A percentile compares a stretch with the other conserved stretches of the same genome.
Conservation (phyloP, 2,797 vertebrate species). For the Gobio occitaniae region DNA sequence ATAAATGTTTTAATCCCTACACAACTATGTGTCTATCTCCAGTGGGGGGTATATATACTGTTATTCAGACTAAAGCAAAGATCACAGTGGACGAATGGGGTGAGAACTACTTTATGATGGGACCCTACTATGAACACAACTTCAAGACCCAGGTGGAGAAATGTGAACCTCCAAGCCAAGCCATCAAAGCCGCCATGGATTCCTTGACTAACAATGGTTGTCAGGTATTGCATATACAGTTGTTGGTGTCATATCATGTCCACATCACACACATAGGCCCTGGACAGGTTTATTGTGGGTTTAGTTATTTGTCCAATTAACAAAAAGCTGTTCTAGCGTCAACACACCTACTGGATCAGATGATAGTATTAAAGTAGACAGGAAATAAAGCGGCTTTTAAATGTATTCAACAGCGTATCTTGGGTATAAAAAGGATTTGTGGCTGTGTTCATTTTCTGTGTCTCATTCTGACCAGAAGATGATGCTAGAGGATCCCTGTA, state of each 20-base stretch:
- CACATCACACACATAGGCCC: no score
- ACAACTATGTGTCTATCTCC: slow-evolving; percentile 43
- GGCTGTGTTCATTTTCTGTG: neutral
- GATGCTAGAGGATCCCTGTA: slow-evolving; percentile 30
- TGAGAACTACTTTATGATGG: slow-evolving; percentile 93
- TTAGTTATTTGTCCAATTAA: neutral
- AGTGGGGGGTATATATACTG: slow-evolving; percentile 98
- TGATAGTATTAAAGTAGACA: neutral
- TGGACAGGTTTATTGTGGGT: neutral
- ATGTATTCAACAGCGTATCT: neutral
- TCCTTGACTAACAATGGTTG: slow-evolving; percentile 85
- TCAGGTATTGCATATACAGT: slow-evolving; percentile 78
- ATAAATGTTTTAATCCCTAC: neutral
- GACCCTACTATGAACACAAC: slow-evolving; percentile 93
- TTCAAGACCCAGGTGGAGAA: slow-evolving; percentile 93
- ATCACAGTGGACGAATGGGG: slow-evolving; percentile 94
- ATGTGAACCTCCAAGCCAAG: slow-evolving; percentile 82
- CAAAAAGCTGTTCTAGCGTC: neutral
- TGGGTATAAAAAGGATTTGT: neutral
- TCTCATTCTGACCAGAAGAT: slow-evolving; percentile 52
- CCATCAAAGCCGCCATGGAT: slow-evolving; percentile 86
- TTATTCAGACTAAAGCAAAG: slow-evolving; percentile 97
- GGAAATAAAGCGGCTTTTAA: neutral
- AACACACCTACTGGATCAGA: neutral
- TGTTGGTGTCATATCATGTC: slow-evolving; percentile 18